A percentile compares a stretch with the other conserved stretches of the same genome.
Conservation (phyloP, 2,888 invertebrate species). For the Morinoia aosen region DNA sequence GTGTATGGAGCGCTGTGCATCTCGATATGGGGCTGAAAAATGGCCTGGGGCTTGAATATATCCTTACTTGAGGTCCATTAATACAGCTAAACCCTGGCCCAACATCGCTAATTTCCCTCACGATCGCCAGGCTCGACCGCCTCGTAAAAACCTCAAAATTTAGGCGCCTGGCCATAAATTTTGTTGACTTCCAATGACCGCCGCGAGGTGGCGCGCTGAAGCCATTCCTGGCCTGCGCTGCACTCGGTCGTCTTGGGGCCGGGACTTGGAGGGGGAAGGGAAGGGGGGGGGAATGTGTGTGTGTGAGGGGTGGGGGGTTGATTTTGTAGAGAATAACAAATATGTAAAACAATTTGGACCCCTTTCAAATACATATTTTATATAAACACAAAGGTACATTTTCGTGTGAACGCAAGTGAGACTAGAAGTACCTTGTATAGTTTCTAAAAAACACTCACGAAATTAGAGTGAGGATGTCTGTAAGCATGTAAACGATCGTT, state of each 20-base stretch:
- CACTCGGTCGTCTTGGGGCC: not conserved
- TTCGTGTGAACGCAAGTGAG: too few relatives aligned
- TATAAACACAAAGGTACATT: too few relatives aligned
- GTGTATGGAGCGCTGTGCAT: not conserved
- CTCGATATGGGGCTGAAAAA: not conserved
- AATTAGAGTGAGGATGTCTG: too few relatives aligned
- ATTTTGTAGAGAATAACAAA: too few relatives aligned
- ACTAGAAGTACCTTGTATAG: too few relatives aligned
- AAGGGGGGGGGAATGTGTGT: not conserved
- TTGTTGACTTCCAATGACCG: not conserved
- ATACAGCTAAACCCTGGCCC: not conserved
- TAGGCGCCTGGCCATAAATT: not conserved
- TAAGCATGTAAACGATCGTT: too few relatives aligned
- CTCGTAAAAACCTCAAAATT: slow-evolving; percentile 35
- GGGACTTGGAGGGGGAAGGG: not conserved
- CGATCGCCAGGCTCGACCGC: slow-evolving; percentile 13
- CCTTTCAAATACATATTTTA: too few relatives aligned
- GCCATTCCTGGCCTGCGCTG: not conserved
- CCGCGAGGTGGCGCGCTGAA: not conserved
- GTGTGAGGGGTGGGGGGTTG: too few relatives aligned
- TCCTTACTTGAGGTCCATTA: not conserved
- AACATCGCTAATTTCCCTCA: slow-evolving; percentile 34
- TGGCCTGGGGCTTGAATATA: not conserved
- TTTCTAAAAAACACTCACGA: too few relatives aligned
- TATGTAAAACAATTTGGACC: too few relatives aligned